Percentiles rank a stretch among this genome's conserved stretches.
Conservation (phyloP, 2,113 vertebrate genomes). For the Cryptotis parvus region DNA sequence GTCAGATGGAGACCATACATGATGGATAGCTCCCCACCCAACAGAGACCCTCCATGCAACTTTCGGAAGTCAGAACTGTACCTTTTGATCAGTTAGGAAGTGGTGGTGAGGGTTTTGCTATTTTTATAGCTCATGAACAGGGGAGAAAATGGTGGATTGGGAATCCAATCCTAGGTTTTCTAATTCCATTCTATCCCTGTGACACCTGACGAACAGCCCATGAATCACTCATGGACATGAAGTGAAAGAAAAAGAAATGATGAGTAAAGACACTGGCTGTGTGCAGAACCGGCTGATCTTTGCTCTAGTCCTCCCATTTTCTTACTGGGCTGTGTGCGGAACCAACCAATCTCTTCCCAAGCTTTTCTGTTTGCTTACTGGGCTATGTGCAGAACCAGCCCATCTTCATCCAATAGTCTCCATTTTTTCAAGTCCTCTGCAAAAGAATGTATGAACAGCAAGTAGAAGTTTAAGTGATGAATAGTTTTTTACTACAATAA, state of each 20-base stretch:
- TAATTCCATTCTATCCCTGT: neutral
- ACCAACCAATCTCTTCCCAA: no score
- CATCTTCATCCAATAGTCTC: slow-evolving; percentile 2
- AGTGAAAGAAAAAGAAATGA: neutral
- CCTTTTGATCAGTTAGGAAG: neutral
- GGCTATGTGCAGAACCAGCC: no score
- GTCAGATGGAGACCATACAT: neutral
- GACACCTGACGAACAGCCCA: neutral
- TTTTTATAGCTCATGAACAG: neutral
- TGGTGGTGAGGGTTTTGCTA: neutral
- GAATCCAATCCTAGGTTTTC: neutral
- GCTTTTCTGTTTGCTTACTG: no score
- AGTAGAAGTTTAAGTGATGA: neutral
- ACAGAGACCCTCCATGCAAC: neutral
- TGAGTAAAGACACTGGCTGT: neutral
- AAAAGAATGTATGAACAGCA: neutral
- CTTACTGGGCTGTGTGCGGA: no score
- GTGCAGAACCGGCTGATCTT: no score
- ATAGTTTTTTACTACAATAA: neutral
- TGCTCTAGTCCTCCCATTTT: no score
- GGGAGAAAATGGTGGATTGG: neutral
- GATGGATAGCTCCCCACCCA: neutral
- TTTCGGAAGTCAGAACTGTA: neutral
- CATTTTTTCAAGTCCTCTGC: neutral
- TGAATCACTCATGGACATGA: neutral